Percentiles rank a stretch among this genome's conserved stretches.
Evolutionary conservation across 2,113 vertebrate species (phyloP).

Genomic region (Calidris pygmaea): DNA sequence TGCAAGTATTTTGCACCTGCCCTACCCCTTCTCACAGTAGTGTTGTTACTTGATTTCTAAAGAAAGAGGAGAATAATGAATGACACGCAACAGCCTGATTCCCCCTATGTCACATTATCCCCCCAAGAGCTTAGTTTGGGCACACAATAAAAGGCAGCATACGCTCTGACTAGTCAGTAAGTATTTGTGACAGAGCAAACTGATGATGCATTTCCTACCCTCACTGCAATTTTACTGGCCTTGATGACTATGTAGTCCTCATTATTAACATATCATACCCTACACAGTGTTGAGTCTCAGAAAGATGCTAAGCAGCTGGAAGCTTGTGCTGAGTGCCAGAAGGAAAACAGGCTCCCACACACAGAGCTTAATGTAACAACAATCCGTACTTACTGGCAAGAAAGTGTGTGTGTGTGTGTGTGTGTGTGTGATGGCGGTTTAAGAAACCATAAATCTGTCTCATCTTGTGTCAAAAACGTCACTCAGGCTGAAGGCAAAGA

Average conservation of each 20-base stretch:
- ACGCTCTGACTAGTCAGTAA: not conserved
- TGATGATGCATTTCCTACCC: conserved; percentile 33
- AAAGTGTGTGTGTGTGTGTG: not conserved
- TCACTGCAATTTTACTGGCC: conserved; percentile 31
- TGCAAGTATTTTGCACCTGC: not conserved
- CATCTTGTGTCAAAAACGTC: conserved; percentile 63
- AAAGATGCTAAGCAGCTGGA: conserved; percentile 69
- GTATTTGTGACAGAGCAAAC: conserved; percentile 44
- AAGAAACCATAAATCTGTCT: conserved; percentile 54
- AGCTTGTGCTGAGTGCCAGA: conserved; percentile 39
- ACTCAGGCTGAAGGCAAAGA: conserved; percentile 16
- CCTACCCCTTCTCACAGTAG: not conserved
- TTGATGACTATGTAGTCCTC: conserved; percentile 21
- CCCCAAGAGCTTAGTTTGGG: not conserved
- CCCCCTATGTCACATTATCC: not conserved
- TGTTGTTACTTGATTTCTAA: not conserved
- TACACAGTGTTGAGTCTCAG: conserved; percentile 52
- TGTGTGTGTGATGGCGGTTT: not conserved
- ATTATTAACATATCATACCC: conserved; percentile 67
- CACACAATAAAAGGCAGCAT: not conserved
- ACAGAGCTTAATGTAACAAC: conserved; percentile 54
- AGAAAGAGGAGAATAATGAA: not conserved
- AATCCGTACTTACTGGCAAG: conserved; percentile 27
- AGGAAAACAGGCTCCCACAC: conserved; percentile 60
- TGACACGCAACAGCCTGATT: not conserved